Base-by-base conservation (phyloP, 2,888 invertebrate species). In the Colletes collaris region DNA sequence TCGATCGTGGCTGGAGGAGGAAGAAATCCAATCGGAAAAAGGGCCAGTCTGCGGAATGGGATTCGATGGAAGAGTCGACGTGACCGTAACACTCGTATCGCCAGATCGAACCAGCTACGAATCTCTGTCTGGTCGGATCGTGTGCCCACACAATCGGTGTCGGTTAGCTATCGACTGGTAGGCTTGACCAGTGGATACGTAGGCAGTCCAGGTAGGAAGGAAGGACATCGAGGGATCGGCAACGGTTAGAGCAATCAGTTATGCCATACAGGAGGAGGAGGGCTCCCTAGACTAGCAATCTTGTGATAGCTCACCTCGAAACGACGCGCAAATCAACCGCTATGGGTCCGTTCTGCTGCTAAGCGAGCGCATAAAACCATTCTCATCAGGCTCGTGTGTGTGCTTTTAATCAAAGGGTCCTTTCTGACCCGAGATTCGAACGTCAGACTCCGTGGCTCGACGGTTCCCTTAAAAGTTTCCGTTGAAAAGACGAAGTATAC, bases 191-290 rank as follows among this genome's bases (percentile, higher is more conserved):
- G 65, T 37, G 44, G 49, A n/a, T n/a, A 44, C 50, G 76, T 69
- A 74, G 75, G 65, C 53, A 77, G 60, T 27, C 46, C 65, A 74
- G 72, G 69, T 60, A 79, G 79, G 68, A 81, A 76, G 86, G 74
- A 68, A 78, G 82, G 62, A 79, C 73, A 68, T 56, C 67, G 69
- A 69, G 79, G 75, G 73, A 77, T 82, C 72, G 67, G 71, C 82
- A 82, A 79, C 76, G 79, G 68, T 77, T 75, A 71, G 72, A 79
- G 82, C 80, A 79, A 85, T 84, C 82, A 80, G 79, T 86, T 86
- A 80, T 81, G 69, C 77, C 71, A 69, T 67, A 52, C 49, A 5
- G 37, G 37, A 40, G 37, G 37, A 40, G 69, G 52, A 44, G 63
- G 13, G 19, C 59, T 16, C 55, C 46, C 44, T 16, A 50, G 64